Base-by-base conservation (phyloP, 1,140 invertebrate genomes). In the Drosophila parvula region DNA sequence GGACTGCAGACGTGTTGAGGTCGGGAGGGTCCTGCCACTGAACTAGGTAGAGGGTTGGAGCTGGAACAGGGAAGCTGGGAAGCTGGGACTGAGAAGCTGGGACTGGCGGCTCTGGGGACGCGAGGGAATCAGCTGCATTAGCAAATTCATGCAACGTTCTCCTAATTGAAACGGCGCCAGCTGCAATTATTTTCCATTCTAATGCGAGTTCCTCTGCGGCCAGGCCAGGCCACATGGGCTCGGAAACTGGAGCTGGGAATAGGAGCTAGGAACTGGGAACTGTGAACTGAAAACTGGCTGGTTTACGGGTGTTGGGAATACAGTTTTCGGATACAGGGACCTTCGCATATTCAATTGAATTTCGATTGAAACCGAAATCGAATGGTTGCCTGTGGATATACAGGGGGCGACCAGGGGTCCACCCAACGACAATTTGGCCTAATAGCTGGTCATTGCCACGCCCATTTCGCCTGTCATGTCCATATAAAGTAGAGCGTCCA, bases 141-240 rank as follows among this genome's bases (percentile, higher is more conserved):
- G 73, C 74, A 59, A 77, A 77, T 77, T 67, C 70, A 77, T 69
- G 74, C 64, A 77, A 48, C 74, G 81, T 16, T 63, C 67, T 69
- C 71, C 68, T 88, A 86, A 86, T 86, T 86, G 82, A 88, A 86
- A 86, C 73, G 51, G 80, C 79, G 71, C 79, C 79, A 88, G 79
- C 58, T 83, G 79, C 82, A 88, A 86, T 86, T 88, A 88, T 86
- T 86, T 86, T 73, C 68, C 83, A 85, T 86, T 85, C 82, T 85
- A 88, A 86, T 85, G 75, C 83, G 43, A 68, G 79, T 53, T 68
- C 78, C 81, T 40, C 64, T 58, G 78, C 28, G 74, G 48, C 60
- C 48, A 58, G 41, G 45, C 22, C 40, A 41, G n/a, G 28, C 59
- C 59, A 48, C 38, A 56, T 63, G 22, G 70, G 36, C 27, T 47